phyloP scores from a whole-genome alignment of 2,888 invertebrate species.

The Gymnoscelis rufifasciata region DNA sequence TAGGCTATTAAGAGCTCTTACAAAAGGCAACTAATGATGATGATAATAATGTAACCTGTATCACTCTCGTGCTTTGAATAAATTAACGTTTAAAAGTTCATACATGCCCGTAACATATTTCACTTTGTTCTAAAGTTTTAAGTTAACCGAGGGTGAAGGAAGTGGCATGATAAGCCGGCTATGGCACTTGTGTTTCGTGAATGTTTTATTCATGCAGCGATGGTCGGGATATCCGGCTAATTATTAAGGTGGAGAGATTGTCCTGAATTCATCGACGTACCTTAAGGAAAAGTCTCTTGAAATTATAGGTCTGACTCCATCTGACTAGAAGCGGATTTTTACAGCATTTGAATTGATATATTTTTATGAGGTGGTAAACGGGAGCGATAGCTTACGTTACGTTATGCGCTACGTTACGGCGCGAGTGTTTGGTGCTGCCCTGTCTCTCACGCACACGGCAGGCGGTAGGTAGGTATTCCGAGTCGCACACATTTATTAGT shows the following conservation, averaged over 20 bases:
- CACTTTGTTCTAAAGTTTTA: constrained; percentile 20
- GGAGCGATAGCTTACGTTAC: too few relatives aligned
- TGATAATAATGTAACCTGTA: background rate
- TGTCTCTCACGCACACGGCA: too few relatives aligned
- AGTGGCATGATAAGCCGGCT: constrained; percentile 40
- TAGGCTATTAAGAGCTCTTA: background rate
- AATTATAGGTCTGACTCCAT: constrained; percentile 43
- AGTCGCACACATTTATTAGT: too few relatives aligned
- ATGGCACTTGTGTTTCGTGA: constrained; percentile 57
- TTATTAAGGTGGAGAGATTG: constrained; percentile 66
- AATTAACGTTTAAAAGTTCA: constrained; percentile 27
- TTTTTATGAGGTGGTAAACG: too few relatives aligned
- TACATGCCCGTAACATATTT: constrained; percentile 18
- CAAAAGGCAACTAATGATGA: background rate
- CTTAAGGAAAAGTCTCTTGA: constrained; percentile 47
- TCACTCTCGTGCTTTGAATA: constrained; percentile 26
- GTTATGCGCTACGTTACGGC: too few relatives aligned
- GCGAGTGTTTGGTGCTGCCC: too few relatives aligned
- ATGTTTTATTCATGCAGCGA: constrained; percentile 74
- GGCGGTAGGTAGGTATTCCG: too few relatives aligned
- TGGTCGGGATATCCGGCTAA: constrained; percentile 68
- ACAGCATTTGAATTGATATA: too few relatives aligned
- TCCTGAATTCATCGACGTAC: constrained; percentile 34
- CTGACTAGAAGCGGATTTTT: too few relatives aligned
- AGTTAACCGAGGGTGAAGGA: constrained; percentile 21